Evolutionary conservation across 2,797 vertebrate genomes (phyloP), one percentile per base, ranked within the genome.

Genomic region (Crocodylus rhombifer): DNA sequence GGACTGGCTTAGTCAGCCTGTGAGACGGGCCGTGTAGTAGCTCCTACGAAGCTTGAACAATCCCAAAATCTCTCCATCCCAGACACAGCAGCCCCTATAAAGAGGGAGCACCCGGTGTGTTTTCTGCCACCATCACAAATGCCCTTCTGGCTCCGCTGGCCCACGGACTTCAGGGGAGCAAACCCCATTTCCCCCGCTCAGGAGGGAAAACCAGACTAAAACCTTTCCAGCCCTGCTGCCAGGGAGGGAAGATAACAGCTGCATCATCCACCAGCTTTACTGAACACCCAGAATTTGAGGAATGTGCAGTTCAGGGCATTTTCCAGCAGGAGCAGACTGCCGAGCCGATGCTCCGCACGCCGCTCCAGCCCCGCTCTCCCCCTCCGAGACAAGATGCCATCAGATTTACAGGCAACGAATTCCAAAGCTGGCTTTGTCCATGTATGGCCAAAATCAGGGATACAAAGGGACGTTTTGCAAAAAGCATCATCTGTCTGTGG

Each of bases 391-490:
- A 93, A 93, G 85, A 95, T 93, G 80, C 90, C 92, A 93, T 93
- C 95, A 76, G 95, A 94, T 95, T 96, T 93, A 89, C 85, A 94
- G 88, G 86, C 65, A 90, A 95, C 86, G 85, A 92, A 96, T 95
- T 96, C 92, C 92, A 97, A 82, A 90, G 92, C 95, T 88, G 89
- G 93, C 82, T 96, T 88, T 97, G 94, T 91, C 96, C 96, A 95
- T 96, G 96, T 97, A 97, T 96, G 96, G 95, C 93, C 91, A 96
- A 92, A 94, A 95, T 73, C 91, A 95, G 76, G 90, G 78, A 79
- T 60, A 81, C 88, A 95, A 93, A 84, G 81, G 0, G 1, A 64
- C 95, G 69, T 75, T 28, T 17, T 88, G 75, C 3, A 88, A 20
- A 23, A 23, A 51, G 33, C 33, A 55, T 55, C 85, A 80, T 94